Conservation (phyloP, 2,888 invertebrate species). For the Branchellion lobata region DNA sequence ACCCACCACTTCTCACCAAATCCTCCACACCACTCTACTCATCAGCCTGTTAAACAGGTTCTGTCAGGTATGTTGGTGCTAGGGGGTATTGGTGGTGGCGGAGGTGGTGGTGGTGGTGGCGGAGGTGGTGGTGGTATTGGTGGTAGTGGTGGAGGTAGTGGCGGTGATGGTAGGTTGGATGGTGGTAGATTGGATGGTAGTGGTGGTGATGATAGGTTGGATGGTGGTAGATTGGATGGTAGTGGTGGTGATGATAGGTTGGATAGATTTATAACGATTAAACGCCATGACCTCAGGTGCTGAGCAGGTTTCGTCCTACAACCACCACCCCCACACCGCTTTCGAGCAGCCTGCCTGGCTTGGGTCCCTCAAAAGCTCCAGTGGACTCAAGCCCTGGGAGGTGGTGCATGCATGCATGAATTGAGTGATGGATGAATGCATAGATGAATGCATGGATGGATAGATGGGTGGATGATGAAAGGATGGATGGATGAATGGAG, state of each 20-base stretch:
- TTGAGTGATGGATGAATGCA: conserved; percentile 8
- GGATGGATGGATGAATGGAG: neutral
- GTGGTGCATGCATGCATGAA: conserved; percentile 53
- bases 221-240: too few species aligned
- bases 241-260: too few species aligned
- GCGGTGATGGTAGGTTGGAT: too few species aligned
- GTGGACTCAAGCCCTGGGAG: conserved; percentile 52
- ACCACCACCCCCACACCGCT: conserved; percentile 22
- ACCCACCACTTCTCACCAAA: neutral
- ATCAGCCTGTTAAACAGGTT: conserved; percentile 27
- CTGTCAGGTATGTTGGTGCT: conserved; percentile 15
- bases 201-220: too few species aligned
- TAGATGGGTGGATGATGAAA: conserved; percentile 22
- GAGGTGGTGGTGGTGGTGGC: too few species aligned
- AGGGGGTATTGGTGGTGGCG: too few species aligned
- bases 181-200: too few species aligned
- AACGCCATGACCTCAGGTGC: too few species aligned
- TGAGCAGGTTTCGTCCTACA: neutral
- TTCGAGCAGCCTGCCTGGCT: conserved; percentile 53
- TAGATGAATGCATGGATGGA: conserved; percentile 50
- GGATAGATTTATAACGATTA: too few species aligned
- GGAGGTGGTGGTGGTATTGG: too few species aligned
- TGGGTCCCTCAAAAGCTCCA: conserved; percentile 52
- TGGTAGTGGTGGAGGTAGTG: too few species aligned
- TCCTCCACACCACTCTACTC: neutral